Evolutionary conservation across 2,113 vertebrate species (phyloP).

Genomic region (Rhynchomys soricoides): DNA sequence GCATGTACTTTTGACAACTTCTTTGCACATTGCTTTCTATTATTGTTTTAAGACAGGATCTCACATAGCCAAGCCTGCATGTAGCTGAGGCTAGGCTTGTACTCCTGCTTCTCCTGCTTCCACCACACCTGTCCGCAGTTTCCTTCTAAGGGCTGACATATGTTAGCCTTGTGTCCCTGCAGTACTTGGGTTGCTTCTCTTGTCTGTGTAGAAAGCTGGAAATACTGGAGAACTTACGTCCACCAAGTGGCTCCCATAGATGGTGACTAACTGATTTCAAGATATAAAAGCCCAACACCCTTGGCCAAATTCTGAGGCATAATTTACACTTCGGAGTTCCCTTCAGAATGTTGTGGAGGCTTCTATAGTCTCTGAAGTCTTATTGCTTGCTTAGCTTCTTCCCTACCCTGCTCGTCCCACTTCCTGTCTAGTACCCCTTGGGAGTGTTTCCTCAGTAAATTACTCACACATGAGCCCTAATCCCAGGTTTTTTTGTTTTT

Average conservation of each 20-base stretch:
- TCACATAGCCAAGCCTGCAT: too few species aligned
- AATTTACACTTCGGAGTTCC: background rate
- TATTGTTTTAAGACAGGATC: background rate
- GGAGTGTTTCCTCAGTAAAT: slow-evolving; percentile 48
- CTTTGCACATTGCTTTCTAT: background rate
- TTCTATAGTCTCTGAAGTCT: background rate
- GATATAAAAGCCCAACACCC: background rate
- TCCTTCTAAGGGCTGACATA: background rate
- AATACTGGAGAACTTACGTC: slow-evolving; percentile 7
- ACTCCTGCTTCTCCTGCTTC: background rate
- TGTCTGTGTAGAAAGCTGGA: background rate
- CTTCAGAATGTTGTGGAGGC: background rate
- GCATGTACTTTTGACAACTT: background rate
- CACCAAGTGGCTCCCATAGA: background rate
- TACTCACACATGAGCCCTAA: slow-evolving; percentile 13
- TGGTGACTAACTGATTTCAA: slow-evolving; percentile 6
- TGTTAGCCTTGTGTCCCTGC: background rate
- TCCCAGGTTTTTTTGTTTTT: background rate
- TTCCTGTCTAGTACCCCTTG: background rate
- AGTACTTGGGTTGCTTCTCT: background rate
- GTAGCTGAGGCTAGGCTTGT: background rate
- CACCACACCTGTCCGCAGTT: background rate
- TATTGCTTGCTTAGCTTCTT: background rate
- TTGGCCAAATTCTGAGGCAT: background rate
- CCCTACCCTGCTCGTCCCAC: background rate